Evolutionary conservation across 2,113 vertebrate species (phyloP).

Genomic region (Paramormyrops kingsleyae): DNA sequence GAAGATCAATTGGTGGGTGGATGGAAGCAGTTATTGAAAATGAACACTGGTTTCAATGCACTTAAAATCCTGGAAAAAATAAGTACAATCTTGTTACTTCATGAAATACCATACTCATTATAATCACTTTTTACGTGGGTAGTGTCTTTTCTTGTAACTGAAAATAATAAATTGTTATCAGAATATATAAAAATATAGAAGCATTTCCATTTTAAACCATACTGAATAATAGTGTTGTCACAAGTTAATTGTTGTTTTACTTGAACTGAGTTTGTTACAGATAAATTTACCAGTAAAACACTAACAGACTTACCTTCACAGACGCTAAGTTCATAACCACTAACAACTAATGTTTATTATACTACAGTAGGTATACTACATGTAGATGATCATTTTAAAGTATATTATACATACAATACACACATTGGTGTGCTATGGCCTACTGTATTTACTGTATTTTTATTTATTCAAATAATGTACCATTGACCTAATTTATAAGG

Average conservation of each 20-base stretch:
- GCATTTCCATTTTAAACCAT: neutral
- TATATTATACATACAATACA: neutral
- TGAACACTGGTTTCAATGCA: neutral
- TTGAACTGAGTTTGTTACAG: neutral
- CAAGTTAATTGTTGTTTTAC: neutral
- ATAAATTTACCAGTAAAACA: neutral
- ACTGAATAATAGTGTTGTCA: neutral
- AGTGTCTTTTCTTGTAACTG: neutral
- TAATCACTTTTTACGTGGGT: neutral
- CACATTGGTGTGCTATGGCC: neutral
- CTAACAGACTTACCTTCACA: neutral
- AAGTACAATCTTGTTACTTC: neutral
- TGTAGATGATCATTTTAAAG: neutral
- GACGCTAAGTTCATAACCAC: neutral
- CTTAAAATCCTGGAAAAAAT: neutral
- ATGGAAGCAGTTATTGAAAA: conserved; percentile 6
- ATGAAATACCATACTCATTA: neutral
- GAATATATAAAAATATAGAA: neutral
- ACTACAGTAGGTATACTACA: neutral
- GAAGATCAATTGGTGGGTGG: neutral
- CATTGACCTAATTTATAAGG: neutral
- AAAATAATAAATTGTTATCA: neutral
- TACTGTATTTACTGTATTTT: neutral
- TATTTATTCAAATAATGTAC: neutral
- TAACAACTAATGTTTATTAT: neutral